phyloP scores from a whole-genome alignment of 2,888 invertebrate species.

The Barypeithes pellucidus region DNA sequence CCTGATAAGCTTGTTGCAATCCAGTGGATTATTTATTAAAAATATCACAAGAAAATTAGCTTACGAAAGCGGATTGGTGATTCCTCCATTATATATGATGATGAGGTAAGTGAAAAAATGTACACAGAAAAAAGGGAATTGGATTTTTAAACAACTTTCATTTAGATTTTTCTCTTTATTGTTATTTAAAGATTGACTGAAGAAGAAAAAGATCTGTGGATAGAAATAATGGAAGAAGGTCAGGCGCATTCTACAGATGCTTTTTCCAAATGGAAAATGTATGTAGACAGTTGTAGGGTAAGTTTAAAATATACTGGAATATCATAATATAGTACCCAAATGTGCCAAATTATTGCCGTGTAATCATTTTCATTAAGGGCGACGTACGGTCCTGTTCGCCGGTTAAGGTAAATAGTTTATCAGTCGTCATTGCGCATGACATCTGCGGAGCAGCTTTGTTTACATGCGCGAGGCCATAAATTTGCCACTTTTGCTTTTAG shows the following conservation, averaged over 20 bases:
- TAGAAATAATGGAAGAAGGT: slow-evolving; percentile 60
- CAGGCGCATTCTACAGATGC: slow-evolving; percentile 40
- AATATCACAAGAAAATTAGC: slow-evolving; percentile 66
- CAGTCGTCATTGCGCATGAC: too few relatives aligned
- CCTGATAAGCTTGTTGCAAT: slow-evolving; percentile 75
- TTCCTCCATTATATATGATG: slow-evolving; percentile 66
- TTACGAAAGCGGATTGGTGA: slow-evolving; percentile 64
- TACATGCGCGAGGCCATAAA: too few relatives aligned
- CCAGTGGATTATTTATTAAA: slow-evolving; percentile 71
- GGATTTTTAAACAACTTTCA: background rate
- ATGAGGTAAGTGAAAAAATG: slow-evolving; percentile 58
- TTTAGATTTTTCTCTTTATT: background rate
- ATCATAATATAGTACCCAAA: too few relatives aligned
- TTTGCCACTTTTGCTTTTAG: too few relatives aligned
- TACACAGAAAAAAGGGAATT: background rate
- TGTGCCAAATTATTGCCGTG: too few relatives aligned
- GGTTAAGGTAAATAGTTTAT: too few relatives aligned
- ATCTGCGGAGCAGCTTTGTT: too few relatives aligned
- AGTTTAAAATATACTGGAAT: slow-evolving; percentile 37
- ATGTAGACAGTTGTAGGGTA: slow-evolving; percentile 70
- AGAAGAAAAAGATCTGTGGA: slow-evolving; percentile 58
- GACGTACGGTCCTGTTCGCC: too few relatives aligned
- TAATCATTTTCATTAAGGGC: too few relatives aligned
- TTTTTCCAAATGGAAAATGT: slow-evolving; percentile 71
- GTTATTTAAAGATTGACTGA: slow-evolving; percentile 45